Base-by-base conservation (phyloP, 2,888 invertebrate species). In the Leptopilina drosophilae region DNA sequence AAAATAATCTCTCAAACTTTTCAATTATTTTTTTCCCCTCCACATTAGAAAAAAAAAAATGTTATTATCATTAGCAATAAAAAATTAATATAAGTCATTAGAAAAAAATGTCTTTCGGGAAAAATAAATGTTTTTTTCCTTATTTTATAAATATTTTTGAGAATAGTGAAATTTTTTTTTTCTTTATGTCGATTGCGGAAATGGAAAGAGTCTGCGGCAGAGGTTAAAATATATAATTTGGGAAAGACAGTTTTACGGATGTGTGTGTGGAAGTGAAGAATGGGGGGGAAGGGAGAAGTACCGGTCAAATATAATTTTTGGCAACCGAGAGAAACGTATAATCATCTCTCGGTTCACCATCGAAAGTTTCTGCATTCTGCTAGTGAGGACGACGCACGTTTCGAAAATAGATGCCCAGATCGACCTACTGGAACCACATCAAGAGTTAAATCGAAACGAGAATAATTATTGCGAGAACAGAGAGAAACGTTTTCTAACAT, bases 231-330 rank as follows among this genome's bases (percentile, higher is more conserved):
- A 49, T 49, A 49, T 49, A 49, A 49, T 49, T 15, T 11, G 26
- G 12, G 26, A 40, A 33, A 64, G 33, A 33, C 33, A 20, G 33
- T 64, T 73, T 53, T 5, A 26, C 14, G 56, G n/a, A n/a, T 20
- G 53, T 73, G n/a, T 20, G 20, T 20, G 20, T 73, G 9, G 26
- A 73, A 26, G 56, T 56, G 73, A 73, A 33, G 14, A 56, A 56
- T n/a, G 7, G 11, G 12, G 49, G 49, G 49, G 12, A 8, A 49
- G 73, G 56, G 56, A n/a, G n/a, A 56, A 40, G 53, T 33, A 73
- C 53, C 33, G 46, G 78, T 80, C 78, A 76, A 78, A 78, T 78
- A 78, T 78, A 78, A 80, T 78, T 80, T 76, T 78, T 80, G 78
- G 80, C 78, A 78, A 62, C 42, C 8, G 62, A 14, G 75, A 49